Evolutionary conservation across 2,888 invertebrate genomes (phyloP).

Genomic region (Agrotis ipsilon): DNA sequence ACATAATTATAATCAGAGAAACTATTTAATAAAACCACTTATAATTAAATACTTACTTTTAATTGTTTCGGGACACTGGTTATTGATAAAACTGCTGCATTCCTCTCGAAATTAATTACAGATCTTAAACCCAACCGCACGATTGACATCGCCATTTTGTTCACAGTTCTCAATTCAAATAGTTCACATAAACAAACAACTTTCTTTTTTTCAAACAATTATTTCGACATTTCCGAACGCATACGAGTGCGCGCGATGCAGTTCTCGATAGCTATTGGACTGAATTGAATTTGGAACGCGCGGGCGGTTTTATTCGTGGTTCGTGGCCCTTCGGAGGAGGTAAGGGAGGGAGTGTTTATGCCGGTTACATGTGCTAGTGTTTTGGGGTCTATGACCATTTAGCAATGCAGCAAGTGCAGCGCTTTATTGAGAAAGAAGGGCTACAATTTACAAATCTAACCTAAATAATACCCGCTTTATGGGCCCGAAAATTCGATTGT

Average conservation of each 20-base stretch:
- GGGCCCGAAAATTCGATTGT: not conserved
- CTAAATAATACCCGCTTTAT: not conserved
- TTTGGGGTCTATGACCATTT: constrained; percentile 50
- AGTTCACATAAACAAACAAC: constrained; percentile 55
- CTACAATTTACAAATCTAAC: not conserved
- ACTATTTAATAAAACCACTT: constrained; percentile 10
- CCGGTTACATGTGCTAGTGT: constrained; percentile 67
- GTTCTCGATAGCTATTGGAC: constrained; percentile 67
- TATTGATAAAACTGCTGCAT: constrained; percentile 77
- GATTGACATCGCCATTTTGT: constrained; percentile 87
- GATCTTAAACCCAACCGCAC: constrained; percentile 83
- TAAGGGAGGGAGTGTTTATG: constrained; percentile 72
- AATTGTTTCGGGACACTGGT: constrained; percentile 79
- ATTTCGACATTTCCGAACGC: constrained; percentile 56
- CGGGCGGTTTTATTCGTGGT: constrained; percentile 80
- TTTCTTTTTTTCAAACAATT: constrained; percentile 52
- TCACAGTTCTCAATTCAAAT: constrained; percentile 51
- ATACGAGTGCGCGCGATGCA: constrained; percentile 59
- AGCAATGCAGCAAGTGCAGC: constrained; percentile 57
- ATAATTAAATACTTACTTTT: constrained; percentile 77
- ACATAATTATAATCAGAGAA: constrained; percentile 6
- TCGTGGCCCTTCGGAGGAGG: constrained; percentile 53
- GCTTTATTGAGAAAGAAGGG: constrained; percentile 31
- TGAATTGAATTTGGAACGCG: constrained; percentile 77
- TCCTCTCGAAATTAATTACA: constrained; percentile 81